Conservation (phyloP, 1,140 invertebrate genomes). For the Dinoponera quadriceps region DNA sequence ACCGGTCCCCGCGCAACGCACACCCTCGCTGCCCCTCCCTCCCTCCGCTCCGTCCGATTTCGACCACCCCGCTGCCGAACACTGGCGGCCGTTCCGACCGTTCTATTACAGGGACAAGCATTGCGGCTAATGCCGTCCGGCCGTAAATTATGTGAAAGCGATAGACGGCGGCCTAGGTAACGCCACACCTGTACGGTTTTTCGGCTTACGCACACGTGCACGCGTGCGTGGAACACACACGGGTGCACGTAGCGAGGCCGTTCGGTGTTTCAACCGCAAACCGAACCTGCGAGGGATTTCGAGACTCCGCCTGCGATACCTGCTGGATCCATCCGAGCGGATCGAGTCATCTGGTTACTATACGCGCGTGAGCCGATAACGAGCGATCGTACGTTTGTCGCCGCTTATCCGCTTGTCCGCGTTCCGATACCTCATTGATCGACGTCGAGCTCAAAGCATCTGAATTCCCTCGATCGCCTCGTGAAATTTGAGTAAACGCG, state of each 20-base stretch:
- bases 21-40: not conserved
- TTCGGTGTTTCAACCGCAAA: constrained; percentile 30
- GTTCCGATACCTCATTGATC: constrained; percentile 14
- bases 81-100: constrained; percentile 61
- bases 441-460: constrained; percentile 3
- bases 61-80: constrained; percentile 8
- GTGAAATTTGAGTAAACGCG: constrained; percentile 3
- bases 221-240: not conserved
- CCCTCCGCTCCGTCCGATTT: constrained; percentile 34
- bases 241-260: not conserved
- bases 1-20: constrained; percentile 26
- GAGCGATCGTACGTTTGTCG: constrained; percentile 32
- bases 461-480: constrained; percentile 31
- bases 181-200: constrained; percentile 68
- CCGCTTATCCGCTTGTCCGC: constrained; percentile 15
- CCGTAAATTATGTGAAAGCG: constrained; percentile 82
- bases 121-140: constrained; percentile 82
- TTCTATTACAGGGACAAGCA: constrained; percentile 81
- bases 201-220: constrained; percentile 11
- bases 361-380: constrained; percentile 42
- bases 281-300: constrained; percentile 39
- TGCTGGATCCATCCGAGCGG: constrained; percentile 24
- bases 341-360: constrained; percentile 52
- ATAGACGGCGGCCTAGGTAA: constrained; percentile 71
- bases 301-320: constrained; percentile 43